These are phyloP conservation scores for Tetragonisca angustula DNA, from an alignment of 2,888 invertebrate species.

Conservation along the genomic window DNA sequence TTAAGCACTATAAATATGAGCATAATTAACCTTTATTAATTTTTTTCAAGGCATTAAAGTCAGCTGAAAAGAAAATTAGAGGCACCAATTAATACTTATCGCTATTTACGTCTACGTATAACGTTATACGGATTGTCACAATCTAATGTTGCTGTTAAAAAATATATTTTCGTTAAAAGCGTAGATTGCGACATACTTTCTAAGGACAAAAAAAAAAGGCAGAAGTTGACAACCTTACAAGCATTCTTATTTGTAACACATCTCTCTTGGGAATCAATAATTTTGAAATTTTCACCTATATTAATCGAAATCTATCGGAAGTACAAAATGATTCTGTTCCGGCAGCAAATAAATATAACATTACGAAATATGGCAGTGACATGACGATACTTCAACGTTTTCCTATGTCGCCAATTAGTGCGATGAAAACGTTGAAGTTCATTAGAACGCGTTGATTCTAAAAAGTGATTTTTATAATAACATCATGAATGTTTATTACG, in stretches of 20 bases:
- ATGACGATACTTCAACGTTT: constrained; percentile 4
- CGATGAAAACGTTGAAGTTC: not conserved
- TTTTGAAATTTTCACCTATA: not conserved
- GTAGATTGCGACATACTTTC: not conserved
- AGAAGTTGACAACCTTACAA: not conserved
- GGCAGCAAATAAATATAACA: constrained; percentile 8
- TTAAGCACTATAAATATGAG: constrained; percentile 16
- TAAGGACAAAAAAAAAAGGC: not conserved
- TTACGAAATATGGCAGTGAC: constrained; percentile 26
- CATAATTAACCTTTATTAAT: constrained; percentile 7
- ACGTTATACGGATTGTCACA: not conserved
- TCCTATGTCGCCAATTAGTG: not conserved
- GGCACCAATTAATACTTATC: constrained; percentile 33
- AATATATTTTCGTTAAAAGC: constrained; percentile 7
- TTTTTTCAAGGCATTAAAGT: constrained; percentile 3
- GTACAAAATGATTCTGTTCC: not conserved
- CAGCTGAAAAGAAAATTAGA: constrained; percentile 41
- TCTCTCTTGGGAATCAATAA: not conserved
- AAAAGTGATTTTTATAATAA: not conserved
- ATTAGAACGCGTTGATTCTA: not conserved
- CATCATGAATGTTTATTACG: not conserved
- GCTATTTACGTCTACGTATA: constrained; percentile 2
- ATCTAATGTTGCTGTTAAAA: not conserved
- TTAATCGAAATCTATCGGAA: not conserved
- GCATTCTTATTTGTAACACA: not conserved